phyloP scores from a whole-genome alignment of 1,140 invertebrate species.

The Penaeus indicus region DNA sequence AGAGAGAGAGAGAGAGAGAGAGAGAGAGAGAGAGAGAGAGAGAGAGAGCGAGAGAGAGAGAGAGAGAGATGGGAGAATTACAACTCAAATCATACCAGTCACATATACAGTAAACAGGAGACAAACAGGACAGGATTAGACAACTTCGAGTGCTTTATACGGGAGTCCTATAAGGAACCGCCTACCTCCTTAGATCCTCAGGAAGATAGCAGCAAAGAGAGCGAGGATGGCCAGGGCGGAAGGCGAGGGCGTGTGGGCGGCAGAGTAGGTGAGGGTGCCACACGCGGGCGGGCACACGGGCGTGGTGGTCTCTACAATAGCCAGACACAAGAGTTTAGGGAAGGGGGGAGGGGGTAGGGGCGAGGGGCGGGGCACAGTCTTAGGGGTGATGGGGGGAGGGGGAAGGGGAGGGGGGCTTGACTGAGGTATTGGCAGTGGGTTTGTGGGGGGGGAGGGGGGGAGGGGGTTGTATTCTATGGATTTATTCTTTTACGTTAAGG shows the following conservation, averaged over 20 bases:
- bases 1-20: constrained; percentile 3
- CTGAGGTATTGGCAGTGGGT: too few species aligned
- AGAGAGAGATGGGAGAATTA: too few species aligned
- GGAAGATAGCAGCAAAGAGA: constrained; percentile 59
- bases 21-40: too few species aligned
- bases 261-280: constrained; percentile 69
- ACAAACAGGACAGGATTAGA: constrained; percentile 30
- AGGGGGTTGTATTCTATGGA: too few species aligned
- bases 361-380: too few species aligned
- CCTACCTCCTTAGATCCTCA: constrained; percentile 61
- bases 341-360: neutral
- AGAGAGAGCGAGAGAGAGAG: too few species aligned
- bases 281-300: constrained; percentile 94
- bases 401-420: too few species aligned
- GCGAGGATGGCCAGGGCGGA: constrained; percentile 58
- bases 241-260: constrained; percentile 56
- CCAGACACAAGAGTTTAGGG: constrained; percentile 63
- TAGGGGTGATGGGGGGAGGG: too few species aligned
- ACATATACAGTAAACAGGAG: neutral
- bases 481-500: too few species aligned
- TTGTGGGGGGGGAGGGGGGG: too few species aligned
- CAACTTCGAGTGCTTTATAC: constrained; percentile 29
- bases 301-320: constrained; percentile 84
- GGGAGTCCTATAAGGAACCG: constrained; percentile 38
- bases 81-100: too few species aligned